phyloP scores from a whole-genome alignment of 2,797 vertebrate genomes.

The Muscicapa striata region DNA sequence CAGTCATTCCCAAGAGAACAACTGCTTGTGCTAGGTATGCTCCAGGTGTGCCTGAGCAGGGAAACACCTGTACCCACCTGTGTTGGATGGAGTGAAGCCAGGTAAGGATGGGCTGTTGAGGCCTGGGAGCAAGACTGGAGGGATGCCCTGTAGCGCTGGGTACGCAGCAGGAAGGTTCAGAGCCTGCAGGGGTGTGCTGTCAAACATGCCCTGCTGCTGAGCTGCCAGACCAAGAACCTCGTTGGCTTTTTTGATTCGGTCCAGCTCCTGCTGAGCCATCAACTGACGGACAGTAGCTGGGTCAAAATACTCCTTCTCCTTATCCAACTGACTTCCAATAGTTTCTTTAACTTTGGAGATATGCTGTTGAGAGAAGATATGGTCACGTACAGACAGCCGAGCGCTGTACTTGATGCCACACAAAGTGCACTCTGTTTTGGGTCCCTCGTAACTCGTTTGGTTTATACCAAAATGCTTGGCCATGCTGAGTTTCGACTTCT shows the following conservation, averaged over 20 bases:
- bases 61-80: constrained; percentile 83
- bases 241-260: constrained; percentile 99
- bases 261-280: constrained; percentile 99
- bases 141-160: constrained; percentile 94
- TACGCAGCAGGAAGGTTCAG: constrained; percentile 96
- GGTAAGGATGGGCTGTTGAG: constrained; percentile 97
- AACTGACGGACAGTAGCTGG: constrained; percentile 98
- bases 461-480: constrained; percentile 99
- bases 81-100: constrained; percentile 97
- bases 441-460: constrained; percentile 97
- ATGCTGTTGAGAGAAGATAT: constrained; percentile 99
- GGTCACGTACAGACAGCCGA: constrained; percentile 97
- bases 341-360: constrained; percentile 99
- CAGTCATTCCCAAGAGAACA: background rate
- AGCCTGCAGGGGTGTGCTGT: constrained; percentile 92
- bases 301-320: constrained; percentile 99
- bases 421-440: constrained; percentile 98
- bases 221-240: constrained; percentile 95
- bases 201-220: constrained; percentile 95
- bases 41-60: background rate
- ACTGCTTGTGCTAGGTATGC: background rate
- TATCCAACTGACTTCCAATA: constrained; percentile 98
- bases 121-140: constrained; percentile 95
- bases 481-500: constrained; percentile 99
- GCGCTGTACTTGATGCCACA: constrained; percentile 99